Percentiles rank a stretch among this genome's conserved stretches.
Conservation (phyloP, 2,888 invertebrate genomes). For the Philopedon plagiatum region DNA sequence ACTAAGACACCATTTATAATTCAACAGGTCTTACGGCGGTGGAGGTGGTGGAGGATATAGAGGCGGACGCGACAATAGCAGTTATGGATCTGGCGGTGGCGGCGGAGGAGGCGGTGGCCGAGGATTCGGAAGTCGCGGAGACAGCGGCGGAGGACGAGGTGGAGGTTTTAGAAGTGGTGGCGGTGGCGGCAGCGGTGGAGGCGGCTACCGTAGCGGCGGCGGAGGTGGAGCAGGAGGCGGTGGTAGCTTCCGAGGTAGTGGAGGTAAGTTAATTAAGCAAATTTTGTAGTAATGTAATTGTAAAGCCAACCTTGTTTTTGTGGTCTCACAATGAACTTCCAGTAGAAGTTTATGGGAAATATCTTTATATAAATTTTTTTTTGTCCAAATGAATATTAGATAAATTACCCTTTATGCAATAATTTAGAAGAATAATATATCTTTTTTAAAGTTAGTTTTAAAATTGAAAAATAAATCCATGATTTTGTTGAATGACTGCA, state of each 20-base stretch:
- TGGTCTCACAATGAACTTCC: background rate
- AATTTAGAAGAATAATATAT: too few species aligned
- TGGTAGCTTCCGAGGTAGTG: conserved; percentile 58
- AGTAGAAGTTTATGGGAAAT: too few species aligned
- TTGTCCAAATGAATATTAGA: too few species aligned
- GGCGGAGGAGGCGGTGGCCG: conserved; percentile 59
- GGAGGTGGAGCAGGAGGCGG: conserved; percentile 54
- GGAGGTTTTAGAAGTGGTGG: conserved; percentile 59
- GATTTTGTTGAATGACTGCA: too few species aligned
- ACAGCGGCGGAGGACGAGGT: conserved; percentile 62
- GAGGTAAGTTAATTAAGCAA: background rate
- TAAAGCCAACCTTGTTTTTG: too few species aligned
- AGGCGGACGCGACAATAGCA: conserved; percentile 53
- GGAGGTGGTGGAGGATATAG: conserved; percentile 44
- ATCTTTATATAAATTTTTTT: too few species aligned
- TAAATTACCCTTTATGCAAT: too few species aligned
- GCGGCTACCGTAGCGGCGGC: conserved; percentile 62
- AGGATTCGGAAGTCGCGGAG: conserved; percentile 58
- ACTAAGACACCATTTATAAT: background rate
- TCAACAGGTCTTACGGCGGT: conserved; percentile 42
- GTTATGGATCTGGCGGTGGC: conserved; percentile 55
- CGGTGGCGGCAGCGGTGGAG: conserved; percentile 64
- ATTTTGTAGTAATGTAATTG: too few species aligned
- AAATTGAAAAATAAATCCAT: too few species aligned
- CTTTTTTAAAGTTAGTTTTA: too few species aligned